Evolutionary conservation across 2,888 invertebrate species (phyloP).

Genomic region (Atethmia centrago): DNA sequence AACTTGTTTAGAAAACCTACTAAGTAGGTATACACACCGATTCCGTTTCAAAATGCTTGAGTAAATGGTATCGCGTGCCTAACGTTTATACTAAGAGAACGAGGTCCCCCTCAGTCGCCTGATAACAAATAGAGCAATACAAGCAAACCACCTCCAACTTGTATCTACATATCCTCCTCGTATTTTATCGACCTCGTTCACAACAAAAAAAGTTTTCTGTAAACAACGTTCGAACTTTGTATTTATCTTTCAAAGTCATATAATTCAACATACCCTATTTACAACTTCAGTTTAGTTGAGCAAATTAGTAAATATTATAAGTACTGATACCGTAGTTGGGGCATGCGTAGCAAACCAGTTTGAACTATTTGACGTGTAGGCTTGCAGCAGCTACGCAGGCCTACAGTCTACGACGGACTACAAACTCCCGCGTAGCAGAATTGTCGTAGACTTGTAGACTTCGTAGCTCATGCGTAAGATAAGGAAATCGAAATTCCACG

Average conservation of each 20-base stretch:
- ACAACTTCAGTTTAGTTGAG: conserved; percentile 30
- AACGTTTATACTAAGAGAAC: conserved; percentile 52
- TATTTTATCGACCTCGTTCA: conserved; percentile 50
- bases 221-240: conserved; percentile 40
- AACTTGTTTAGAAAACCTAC: conserved; percentile 1
- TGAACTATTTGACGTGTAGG: conserved; percentile 26
- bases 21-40: conserved; percentile 1
- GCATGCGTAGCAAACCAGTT: conserved; percentile 27
- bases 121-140: conserved; percentile 57
- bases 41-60: conserved; percentile 37
- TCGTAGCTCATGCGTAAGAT: conserved; percentile 24
- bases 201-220: conserved; percentile 49
- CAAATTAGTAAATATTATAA: conserved; percentile 30
- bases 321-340: conserved; percentile 18
- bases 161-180: conserved; percentile 47
- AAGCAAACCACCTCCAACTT: conserved; percentile 49
- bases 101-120: conserved; percentile 47
- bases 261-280: conserved; percentile 45
- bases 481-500: not conserved
- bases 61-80: conserved; percentile 54
- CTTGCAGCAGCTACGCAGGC: conserved; percentile 43
- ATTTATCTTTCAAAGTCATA: conserved; percentile 51
- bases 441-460: conserved; percentile 22
- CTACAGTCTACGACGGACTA: conserved; percentile 32
- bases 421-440: conserved; percentile 31